Evolutionary conservation across 2,113 vertebrate species (phyloP).

Genomic region (Xenus cinereus): DNA sequence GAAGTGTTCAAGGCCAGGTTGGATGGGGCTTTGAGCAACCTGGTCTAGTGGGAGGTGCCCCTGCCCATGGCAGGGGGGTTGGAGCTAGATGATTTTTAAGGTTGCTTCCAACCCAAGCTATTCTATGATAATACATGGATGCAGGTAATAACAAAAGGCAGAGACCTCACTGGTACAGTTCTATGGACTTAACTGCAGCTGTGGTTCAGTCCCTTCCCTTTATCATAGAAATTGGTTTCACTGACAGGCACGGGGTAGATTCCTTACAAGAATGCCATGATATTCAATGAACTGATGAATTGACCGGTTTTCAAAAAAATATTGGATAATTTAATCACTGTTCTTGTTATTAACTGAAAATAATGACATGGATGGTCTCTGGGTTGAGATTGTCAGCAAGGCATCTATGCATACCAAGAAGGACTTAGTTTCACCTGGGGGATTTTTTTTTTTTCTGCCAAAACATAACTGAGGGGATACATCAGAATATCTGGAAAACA

Average conservation of each 20-base stretch:
- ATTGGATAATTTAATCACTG: neutral
- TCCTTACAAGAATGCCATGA: neutral
- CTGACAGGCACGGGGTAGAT: neutral
- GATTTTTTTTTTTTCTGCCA: neutral
- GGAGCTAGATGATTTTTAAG: neutral
- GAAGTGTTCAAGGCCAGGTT: neutral
- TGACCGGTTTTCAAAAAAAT: neutral
- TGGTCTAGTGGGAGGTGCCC: neutral
- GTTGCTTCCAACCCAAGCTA: neutral
- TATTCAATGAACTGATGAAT: neutral
- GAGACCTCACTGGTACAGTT: neutral
- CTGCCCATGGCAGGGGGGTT: too few relatives aligned
- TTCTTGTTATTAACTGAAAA: neutral
- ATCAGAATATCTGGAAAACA: neutral
- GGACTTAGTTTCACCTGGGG: neutral
- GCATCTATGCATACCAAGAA: neutral
- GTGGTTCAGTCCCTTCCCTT: neutral
- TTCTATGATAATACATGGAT: neutral
- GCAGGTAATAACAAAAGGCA: neutral
- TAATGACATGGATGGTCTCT: neutral
- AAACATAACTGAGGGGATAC: neutral
- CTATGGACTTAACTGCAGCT: neutral
- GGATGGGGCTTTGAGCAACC: neutral
- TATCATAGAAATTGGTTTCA: neutral
- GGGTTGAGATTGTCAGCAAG: neutral